Conservation (phyloP, 2,888 invertebrate genomes). For the Orgyia antiqua region DNA sequence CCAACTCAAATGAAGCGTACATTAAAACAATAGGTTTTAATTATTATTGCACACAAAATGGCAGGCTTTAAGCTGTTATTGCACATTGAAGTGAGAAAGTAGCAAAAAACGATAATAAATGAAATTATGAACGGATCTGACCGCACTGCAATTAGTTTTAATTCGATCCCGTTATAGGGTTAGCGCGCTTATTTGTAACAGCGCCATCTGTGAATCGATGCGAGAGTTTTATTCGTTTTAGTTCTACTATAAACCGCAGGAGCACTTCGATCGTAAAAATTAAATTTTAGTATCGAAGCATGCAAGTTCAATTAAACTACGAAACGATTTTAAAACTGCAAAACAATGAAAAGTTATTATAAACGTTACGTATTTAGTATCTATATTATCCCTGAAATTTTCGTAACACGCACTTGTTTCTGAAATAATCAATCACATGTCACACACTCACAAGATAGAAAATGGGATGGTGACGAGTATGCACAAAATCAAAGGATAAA, state of each 20-base stretch:
- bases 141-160: conserved; percentile 40
- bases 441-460: too few relatives aligned
- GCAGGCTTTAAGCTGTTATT: conserved; percentile 25
- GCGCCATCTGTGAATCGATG: conserved; percentile 51
- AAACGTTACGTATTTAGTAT: too few relatives aligned
- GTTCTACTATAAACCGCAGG: conserved; percentile 39
- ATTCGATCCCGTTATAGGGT: conserved; percentile 32
- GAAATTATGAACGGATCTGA: conserved; percentile 42
- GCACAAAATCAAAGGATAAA: too few relatives aligned
- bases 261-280: conserved; percentile 38
- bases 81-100: conserved; percentile 27
- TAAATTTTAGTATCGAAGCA: conserved; percentile 20
- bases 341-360: too few relatives aligned
- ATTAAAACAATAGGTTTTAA: conserved; percentile 44
- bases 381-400: too few relatives aligned
- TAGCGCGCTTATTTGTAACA: conserved; percentile 31
- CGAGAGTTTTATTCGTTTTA: conserved; percentile 39
- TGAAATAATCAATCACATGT: too few relatives aligned
- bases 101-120: conserved; percentile 40
- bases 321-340: too few relatives aligned
- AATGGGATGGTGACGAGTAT: too few relatives aligned
- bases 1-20: conserved; percentile 41
- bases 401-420: too few relatives aligned
- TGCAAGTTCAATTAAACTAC: too few relatives aligned
- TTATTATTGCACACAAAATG: conserved; percentile 41